A percentile compares a stretch with the other conserved stretches of the same genome.
phyloP scores from a whole-genome alignment of 1,140 invertebrate species.

The Druon quercuslanigerum region DNA sequence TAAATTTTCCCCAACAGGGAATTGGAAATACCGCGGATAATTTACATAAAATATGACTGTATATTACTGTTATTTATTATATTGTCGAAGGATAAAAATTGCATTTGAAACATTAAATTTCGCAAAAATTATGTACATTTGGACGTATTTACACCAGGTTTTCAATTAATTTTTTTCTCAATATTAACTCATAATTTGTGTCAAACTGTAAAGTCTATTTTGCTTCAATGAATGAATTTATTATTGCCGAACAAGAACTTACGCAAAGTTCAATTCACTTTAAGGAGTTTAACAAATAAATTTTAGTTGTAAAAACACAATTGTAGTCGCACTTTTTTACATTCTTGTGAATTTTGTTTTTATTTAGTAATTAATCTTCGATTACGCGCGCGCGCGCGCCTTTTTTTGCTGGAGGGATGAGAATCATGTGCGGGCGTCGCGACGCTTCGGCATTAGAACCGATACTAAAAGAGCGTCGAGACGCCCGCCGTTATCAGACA shows the following conservation, averaged over 20 bases:
- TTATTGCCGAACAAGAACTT: background rate
- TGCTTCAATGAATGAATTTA: too few relatives aligned
- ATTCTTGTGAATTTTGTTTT: background rate
- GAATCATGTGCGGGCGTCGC: conserved; percentile 42
- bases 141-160: too few relatives aligned
- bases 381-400: conserved; percentile 24
- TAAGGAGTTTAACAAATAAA: background rate
- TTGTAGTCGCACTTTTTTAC: background rate
- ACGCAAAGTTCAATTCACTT: background rate
- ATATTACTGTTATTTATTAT: conserved; percentile 30
- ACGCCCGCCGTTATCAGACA: conserved; percentile 29
- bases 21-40: background rate
- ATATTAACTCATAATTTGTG: too few relatives aligned
- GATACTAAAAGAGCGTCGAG: conserved; percentile 55
- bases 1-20: background rate
- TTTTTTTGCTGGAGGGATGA: background rate
- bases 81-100: background rate
- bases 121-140: too few relatives aligned
- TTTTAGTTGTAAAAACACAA: conserved; percentile 1
- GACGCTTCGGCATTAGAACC: conserved; percentile 59
- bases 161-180: too few relatives aligned
- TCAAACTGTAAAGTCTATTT: too few relatives aligned
- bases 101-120: too few relatives aligned
- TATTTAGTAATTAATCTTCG: background rate
- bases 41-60: background rate